Percentiles rank a stretch among this genome's conserved stretches.
phyloP scores from a whole-genome alignment of 2,797 vertebrate genomes.

The Pempheris klunzingeri region DNA sequence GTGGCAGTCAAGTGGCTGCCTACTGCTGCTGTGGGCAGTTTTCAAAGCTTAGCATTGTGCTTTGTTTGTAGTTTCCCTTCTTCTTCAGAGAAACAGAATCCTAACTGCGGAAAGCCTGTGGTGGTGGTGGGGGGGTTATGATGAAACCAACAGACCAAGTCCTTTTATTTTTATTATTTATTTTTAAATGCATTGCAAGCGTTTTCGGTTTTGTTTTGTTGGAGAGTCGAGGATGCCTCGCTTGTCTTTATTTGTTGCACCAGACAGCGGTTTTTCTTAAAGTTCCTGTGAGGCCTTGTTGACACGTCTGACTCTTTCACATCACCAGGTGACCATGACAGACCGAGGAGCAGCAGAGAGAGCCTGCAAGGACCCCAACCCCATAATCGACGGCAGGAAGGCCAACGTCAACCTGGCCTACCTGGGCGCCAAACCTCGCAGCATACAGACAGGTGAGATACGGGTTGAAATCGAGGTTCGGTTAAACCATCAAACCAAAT shows the following conservation, averaged over 20 bases:
- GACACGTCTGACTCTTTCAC: constrained; percentile 35
- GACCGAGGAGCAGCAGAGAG: constrained; percentile 93
- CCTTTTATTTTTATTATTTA: constrained; percentile 22
- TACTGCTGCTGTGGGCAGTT: constrained; percentile 65
- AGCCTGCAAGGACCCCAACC: constrained; percentile 98
- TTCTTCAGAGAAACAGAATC: constrained; percentile 40
- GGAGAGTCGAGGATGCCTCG: not conserved
- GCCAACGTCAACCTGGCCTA: constrained; percentile 98
- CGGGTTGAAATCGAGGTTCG: no score
- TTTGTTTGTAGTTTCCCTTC: constrained; percentile 64
- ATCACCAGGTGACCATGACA: constrained; percentile 95
- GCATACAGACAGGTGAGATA: constrained; percentile 93
- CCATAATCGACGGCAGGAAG: constrained; percentile 97
- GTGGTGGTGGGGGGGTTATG: not conserved
- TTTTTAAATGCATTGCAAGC: not conserved
- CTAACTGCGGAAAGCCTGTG: constrained; percentile 36
- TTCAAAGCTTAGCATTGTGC: constrained; percentile 67
- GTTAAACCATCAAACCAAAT: not conserved
- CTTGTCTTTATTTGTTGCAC: not conserved
- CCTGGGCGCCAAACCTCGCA: constrained; percentile 96
- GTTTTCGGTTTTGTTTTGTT: constrained; percentile 4
- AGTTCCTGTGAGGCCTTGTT: constrained; percentile 4
- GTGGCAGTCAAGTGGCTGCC: constrained; percentile 57
- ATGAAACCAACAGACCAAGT: constrained; percentile 9
- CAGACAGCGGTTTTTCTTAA: not conserved